Conservation (phyloP, 2,113 vertebrate species). For the Gobius niger region DNA sequence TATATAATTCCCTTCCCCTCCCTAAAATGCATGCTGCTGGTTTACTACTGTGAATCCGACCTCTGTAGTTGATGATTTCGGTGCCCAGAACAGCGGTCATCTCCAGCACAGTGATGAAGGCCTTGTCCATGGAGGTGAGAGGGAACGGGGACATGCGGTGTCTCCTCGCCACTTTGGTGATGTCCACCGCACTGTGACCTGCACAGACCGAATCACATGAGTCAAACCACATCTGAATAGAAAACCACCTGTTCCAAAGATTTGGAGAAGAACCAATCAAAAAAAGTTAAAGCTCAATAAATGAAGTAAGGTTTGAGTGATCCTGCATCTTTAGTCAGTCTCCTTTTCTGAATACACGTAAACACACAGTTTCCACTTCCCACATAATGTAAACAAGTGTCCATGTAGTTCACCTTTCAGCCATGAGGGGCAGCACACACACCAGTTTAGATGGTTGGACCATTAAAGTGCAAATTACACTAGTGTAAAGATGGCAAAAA, state of each 20-base stretch:
- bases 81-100: conserved; percentile 98
- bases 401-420: no score
- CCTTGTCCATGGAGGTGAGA: conserved; percentile 99
- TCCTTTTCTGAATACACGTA: conserved; percentile 20
- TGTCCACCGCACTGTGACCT: conserved; percentile 99
- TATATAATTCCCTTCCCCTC: not conserved
- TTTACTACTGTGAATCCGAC: conserved; percentile 61
- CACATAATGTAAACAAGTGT: no score
- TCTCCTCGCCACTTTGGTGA: conserved; percentile 97
- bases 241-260: not conserved
- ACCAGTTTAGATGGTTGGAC: no score
- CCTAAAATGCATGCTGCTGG: not conserved
- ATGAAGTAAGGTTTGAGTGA: no score
- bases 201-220: conserved; percentile 1
- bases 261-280: not conserved
- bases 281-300: not conserved
- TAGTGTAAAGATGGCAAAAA: no score
- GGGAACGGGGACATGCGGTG: conserved; percentile 99
- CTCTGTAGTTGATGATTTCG: conserved; percentile 99
- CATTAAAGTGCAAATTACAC: no score
- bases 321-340: conserved; percentile 14
- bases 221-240: no score
- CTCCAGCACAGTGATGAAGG: conserved; percentile 99
- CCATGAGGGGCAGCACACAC: no score
- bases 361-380: no score